Evolutionary conservation across 1,140 invertebrate genomes (phyloP), one percentile per base, ranked within the genome.

Genomic region (Portunus trituberculatus): DNA sequence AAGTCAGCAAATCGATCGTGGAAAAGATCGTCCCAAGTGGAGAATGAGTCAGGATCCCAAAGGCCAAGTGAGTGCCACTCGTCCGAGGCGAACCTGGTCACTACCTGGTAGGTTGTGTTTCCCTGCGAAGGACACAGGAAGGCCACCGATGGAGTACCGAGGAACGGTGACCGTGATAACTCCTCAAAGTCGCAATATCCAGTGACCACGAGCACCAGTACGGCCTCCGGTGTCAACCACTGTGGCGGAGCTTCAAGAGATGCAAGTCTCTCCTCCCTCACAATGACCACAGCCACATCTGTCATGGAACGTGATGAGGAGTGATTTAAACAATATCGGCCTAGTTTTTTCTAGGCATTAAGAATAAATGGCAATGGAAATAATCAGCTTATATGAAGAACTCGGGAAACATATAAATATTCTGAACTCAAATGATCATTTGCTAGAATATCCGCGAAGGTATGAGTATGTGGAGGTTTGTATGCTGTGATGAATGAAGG

Each of bases 1-100:
- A 94, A 82, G 31, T 89, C 31, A 2, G 6, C 10, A 52, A 94
- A 94, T 12, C 93, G 39, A 45, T 94, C 93, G 52, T 8, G 28
- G 25, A 94, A 90, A 6, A 94, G 87, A 25, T 31, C 45, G 8
- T 90, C 29, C 93, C 93, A 94, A 25, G 48, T 46, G n/a, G 31
- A 0, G 93, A 90, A 94, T 31, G 25, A 14, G 8, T 32, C 29
- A 20, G 48, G 31, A 3, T 67, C 14, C 93, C 93, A 94, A 31
- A 29, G 31, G 52, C 93, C 93, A 16, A 94, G 87, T 16, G 20
- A 31, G 83, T 86, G n/a, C 16, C 39, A 25, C 12, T 93, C 86
- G 0, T 29, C 48, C n/a, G 4, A 4, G 46, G 86, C 28, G n/a
- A 45, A 16, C 29, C 31, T 20, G 48, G 93, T 83, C 84, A 93